Evolutionary conservation across 2,888 invertebrate genomes (phyloP), one percentile per base, ranked within the genome.

Genomic region (Mesorhabditis sp.): DNA sequence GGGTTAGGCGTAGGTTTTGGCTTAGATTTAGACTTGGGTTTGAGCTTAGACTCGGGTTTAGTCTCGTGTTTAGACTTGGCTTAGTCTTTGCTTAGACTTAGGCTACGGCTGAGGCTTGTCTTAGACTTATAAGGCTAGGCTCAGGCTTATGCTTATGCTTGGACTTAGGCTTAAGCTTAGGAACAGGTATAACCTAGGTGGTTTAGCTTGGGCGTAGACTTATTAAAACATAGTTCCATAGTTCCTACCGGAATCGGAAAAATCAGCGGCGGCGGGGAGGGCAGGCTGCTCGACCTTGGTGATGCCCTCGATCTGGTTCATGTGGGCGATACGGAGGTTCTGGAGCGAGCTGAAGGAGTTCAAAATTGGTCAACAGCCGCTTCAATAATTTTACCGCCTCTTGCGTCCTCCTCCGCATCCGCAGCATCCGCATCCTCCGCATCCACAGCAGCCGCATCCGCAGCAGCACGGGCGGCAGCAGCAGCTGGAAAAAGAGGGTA

Each of bases 381-480:
- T 50, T 50, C n/a, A 50, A 28, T 28, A 28, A 1, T 50, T 50
- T n/a, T 50, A 50, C 58, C 58, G 7, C n/a, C 58, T 50, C 58
- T 50, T 50, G 58, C 58, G 58, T 50, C 58, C 58, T 50, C 58
- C 58, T 50, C 58, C 58, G n/a, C 58, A 50, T 50, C 58, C 58
- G 58, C 58, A 50, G n/a, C 58, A 50, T 50, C 58, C 58, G 58
- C 58, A 50, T 50, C 58, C 58, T 13, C 58, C 7, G 58, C 58
- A 50, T 50, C 58, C 58, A 50, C 58, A 50, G 58, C 58, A 50
- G n/a, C 58, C 28, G 28, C 58, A 50, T 50, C 58, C 58, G n/a
- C 58, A 50, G 58, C 58, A 50, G n/a, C 58, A 50, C n/a, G 58
- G 58, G 10, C 58, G 58, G 58, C 58, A 50, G n/a, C 58, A 50